Percentiles rank a stretch among this genome's conserved stretches.
These are phyloP conservation scores for Eurytoma adleriae DNA, from an alignment of 2,888 invertebrate genomes.

Conservation along the genomic window DNA sequence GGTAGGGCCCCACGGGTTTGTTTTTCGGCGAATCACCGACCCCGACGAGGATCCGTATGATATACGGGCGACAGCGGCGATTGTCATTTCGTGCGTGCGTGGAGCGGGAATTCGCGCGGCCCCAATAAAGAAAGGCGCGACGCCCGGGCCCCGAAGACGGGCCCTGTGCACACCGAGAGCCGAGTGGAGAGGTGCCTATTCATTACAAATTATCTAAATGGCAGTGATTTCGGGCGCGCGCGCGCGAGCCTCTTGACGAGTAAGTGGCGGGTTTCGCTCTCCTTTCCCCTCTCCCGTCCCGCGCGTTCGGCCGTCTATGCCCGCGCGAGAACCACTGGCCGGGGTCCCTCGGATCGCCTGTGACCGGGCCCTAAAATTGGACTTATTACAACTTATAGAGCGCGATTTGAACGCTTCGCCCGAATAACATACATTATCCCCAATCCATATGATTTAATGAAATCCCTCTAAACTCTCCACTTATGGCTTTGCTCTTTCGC, in stretches of 20 bases:
- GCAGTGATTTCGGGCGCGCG: constrained; percentile 78
- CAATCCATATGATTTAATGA: constrained; percentile 77
- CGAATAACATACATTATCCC: constrained; percentile 76
- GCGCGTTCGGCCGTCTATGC: constrained; percentile 61
- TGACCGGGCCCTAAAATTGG: constrained; percentile 75
- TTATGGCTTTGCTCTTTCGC: constrained; percentile 71
- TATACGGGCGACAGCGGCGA: constrained; percentile 56
- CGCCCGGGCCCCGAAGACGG: constrained; percentile 9
- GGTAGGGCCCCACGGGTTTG: neutral
- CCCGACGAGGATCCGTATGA: constrained; percentile 25
- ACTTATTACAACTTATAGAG: constrained; percentile 77
- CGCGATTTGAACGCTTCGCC: constrained; percentile 74
- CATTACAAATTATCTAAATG: constrained; percentile 81
- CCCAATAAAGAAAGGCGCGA: constrained; percentile 37
- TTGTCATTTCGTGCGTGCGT: constrained; percentile 54
- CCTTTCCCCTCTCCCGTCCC: constrained; percentile 60
- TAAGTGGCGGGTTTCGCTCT: constrained; percentile 74
- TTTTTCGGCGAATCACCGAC: constrained; percentile 42
- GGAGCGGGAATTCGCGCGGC: constrained; percentile 33
- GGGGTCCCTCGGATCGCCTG: constrained; percentile 64
- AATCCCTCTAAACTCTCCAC: constrained; percentile 76
- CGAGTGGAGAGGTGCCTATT: constrained; percentile 76
- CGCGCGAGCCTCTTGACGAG: constrained; percentile 69
- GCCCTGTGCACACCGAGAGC: constrained; percentile 26
- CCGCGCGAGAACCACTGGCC: constrained; percentile 69